Percentiles rank a stretch among this genome's conserved stretches.
Evolutionary conservation across 1,140 invertebrate genomes (phyloP).

Genomic region (Habropoda laboriosa): DNA sequence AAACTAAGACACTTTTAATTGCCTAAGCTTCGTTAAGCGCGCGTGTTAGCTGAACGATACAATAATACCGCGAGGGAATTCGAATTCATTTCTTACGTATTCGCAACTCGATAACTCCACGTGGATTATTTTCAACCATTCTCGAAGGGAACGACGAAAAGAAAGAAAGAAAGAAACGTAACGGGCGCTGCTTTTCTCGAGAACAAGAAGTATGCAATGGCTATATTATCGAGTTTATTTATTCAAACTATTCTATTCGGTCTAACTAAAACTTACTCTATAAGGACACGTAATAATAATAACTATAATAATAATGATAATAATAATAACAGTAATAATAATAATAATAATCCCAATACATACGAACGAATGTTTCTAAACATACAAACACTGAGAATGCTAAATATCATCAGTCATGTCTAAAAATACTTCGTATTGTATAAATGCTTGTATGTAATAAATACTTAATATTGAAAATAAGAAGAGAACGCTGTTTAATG

Average conservation of each 20-base stretch:
- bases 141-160: no score
- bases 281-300: slow-evolving; percentile 65
- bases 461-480: slow-evolving; percentile 70
- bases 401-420: slow-evolving; percentile 74
- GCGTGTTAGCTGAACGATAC: no score
- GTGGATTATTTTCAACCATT: slow-evolving; percentile 27
- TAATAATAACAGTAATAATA: slow-evolving; percentile 45
- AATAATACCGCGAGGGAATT: slow-evolving; percentile 5
- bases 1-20: slow-evolving; percentile 23
- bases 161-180: no score
- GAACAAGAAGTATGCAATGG: slow-evolving; percentile 26
- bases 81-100: slow-evolving; percentile 30
- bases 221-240: slow-evolving; percentile 61
- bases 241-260: slow-evolving; percentile 61
- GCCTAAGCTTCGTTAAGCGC: slow-evolving; percentile 40
- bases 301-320: slow-evolving; percentile 56
- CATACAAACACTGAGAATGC: slow-evolving; percentile 65
- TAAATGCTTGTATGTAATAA: slow-evolving; percentile 77
- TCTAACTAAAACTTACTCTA: slow-evolving; percentile 65
- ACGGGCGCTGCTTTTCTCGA: slow-evolving; percentile 23
- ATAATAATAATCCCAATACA: slow-evolving; percentile 60
- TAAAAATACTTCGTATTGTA: slow-evolving; percentile 75
- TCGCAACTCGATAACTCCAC: slow-evolving; percentile 13
- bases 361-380: slow-evolving; percentile 69
- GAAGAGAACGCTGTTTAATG: slow-evolving; percentile 17